phyloP scores from a whole-genome alignment of 2,888 invertebrate species.

The Diloba caeruleocephala region DNA sequence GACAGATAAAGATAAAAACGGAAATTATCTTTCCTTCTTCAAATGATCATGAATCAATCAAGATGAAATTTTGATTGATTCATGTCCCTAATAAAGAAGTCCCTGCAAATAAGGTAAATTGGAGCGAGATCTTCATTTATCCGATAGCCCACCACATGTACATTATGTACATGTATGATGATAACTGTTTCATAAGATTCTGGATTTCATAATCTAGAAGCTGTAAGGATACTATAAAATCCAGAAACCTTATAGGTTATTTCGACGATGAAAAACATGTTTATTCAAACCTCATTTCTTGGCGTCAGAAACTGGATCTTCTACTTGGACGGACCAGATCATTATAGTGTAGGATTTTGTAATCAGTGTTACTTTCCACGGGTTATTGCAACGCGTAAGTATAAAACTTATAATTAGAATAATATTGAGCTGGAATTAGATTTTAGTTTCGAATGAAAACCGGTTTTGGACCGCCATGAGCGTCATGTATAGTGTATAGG shows the following conservation, averaged over 20 bases:
- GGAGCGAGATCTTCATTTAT: too few relatives aligned
- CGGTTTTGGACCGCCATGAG: slow-evolving; percentile 47
- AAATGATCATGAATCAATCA: too few relatives aligned
- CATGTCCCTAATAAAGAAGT: too few relatives aligned
- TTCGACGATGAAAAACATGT: slow-evolving; percentile 5
- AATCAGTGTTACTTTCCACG: slow-evolving; percentile 39
- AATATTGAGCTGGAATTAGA: slow-evolving; percentile 48
- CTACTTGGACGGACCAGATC: slow-evolving; percentile 4
- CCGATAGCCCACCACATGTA: too few relatives aligned
- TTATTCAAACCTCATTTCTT: not conserved
- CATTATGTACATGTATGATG: too few relatives aligned
- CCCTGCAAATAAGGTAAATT: too few relatives aligned
- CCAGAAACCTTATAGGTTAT: not conserved
- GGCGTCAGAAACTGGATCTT: slow-evolving; percentile 27
- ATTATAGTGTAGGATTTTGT: slow-evolving; percentile 15
- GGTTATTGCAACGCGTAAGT: slow-evolving; percentile 34
- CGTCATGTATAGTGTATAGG: slow-evolving; percentile 33
- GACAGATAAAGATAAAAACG: too few relatives aligned
- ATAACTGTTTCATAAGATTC: too few relatives aligned
- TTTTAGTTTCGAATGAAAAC: slow-evolving; percentile 54
- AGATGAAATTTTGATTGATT: too few relatives aligned
- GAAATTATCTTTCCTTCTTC: too few relatives aligned
- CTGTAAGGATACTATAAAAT: too few relatives aligned
- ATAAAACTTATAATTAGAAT: slow-evolving; percentile 52
- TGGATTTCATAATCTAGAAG: too few relatives aligned